Evolutionary conservation across 2,888 invertebrate species (phyloP).

Genomic region (Chrysolina americana): DNA sequence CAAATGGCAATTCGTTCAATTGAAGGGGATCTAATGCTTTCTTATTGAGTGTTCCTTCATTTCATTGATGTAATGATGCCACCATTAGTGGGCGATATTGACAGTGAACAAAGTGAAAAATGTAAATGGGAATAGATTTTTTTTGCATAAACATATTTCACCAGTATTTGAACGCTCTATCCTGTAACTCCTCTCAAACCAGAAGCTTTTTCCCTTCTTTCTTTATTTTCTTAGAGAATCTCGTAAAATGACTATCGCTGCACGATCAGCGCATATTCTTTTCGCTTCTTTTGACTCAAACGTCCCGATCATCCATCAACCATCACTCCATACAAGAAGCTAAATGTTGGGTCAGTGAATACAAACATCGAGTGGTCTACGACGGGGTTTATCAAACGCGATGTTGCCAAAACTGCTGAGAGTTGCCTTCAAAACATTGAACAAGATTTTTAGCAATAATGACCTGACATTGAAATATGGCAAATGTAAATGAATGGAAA

Average conservation of each 20-base stretch:
- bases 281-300: background rate
- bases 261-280: constrained; percentile 15
- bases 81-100: background rate
- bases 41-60: constrained; percentile 40
- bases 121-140: too few relatives aligned
- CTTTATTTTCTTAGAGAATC: background rate
- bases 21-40: constrained; percentile 38
- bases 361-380: constrained; percentile 12
- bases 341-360: constrained; percentile 11
- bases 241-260: constrained; percentile 14
- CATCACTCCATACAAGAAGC: constrained; percentile 16
- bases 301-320: constrained; percentile 12
- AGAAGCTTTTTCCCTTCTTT: background rate
- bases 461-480: too few relatives aligned
- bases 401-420: constrained; percentile 13
- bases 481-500: too few relatives aligned
- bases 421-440: too few relatives aligned
- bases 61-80: constrained; percentile 7
- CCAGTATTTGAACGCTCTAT: too few relatives aligned
- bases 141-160: too few relatives aligned
- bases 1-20: constrained; percentile 54
- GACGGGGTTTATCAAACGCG: background rate
- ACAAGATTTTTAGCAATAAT: too few relatives aligned
- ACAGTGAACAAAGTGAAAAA: too few relatives aligned
- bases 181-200: too few relatives aligned